Percentiles rank a stretch among this genome's conserved stretches.
Evolutionary conservation across 2,797 vertebrate species (phyloP).

Genomic region (Manis javanica): DNA sequence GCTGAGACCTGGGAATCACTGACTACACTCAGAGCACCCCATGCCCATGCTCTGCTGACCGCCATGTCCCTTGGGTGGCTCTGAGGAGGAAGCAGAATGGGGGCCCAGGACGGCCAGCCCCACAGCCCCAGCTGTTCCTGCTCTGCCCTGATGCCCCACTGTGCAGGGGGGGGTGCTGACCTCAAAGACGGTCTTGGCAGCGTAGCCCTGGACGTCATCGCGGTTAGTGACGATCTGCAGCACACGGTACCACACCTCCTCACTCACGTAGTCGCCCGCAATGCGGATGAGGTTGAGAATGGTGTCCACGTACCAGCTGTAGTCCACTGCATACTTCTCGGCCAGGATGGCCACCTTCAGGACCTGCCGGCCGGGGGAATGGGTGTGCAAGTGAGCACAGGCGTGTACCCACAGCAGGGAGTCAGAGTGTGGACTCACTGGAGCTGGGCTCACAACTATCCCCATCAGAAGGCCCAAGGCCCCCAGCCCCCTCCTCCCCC

Average conservation of each 20-base stretch:
- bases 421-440: fast-evolving
- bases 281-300: conserved; percentile 89
- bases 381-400: fast-evolving
- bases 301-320: conserved; percentile 89
- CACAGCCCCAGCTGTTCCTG: too few relatives aligned
- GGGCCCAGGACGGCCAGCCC: background rate
- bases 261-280: conserved; percentile 88
- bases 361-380: conserved; percentile 70
- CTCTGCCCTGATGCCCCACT: background rate
- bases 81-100: too few relatives aligned
- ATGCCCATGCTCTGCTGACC: fast-evolving
- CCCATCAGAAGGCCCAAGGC: background rate
- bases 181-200: conserved; percentile 89
- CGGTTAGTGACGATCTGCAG: conserved; percentile 89
- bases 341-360: conserved; percentile 88
- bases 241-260: conserved; percentile 89
- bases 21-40: fast-evolving
- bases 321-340: conserved; percentile 87
- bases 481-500: background rate
- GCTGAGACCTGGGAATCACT: fast-evolving
- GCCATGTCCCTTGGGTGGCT: background rate
- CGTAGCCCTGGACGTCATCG: conserved; percentile 88
- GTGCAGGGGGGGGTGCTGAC: conserved; percentile 62
- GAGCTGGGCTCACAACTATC: background rate
- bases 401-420: fast-evolving